Conservation (phyloP, 2,797 vertebrate genomes). For the Sebastes wilsoni region DNA sequence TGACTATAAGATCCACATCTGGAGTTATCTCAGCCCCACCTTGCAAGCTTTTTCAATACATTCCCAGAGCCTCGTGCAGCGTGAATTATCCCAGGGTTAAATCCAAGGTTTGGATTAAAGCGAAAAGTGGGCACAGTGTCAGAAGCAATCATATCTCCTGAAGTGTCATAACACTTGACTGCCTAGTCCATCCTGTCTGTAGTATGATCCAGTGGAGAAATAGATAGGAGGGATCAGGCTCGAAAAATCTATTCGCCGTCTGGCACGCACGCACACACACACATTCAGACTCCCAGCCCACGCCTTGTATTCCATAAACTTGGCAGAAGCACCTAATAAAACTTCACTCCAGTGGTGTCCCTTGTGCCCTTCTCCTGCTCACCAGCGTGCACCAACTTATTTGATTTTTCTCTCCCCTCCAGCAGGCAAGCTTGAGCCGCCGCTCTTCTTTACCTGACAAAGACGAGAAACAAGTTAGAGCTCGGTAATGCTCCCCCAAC, state of each 20-base stretch:
- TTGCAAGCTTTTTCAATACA: conserved; percentile 16
- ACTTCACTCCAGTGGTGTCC: conserved; percentile 70
- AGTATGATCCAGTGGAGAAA: conserved; percentile 57
- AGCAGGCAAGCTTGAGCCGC: conserved; percentile 36
- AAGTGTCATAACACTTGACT: conserved; percentile 68
- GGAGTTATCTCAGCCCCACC: conserved; percentile 7
- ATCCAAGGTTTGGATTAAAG: conserved; percentile 53
- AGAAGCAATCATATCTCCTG: conserved; percentile 52
- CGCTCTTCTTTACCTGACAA: conserved; percentile 51
- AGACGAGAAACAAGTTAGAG: conserved; percentile 38
- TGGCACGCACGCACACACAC: conserved; percentile 4
- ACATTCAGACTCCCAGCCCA: neutral
- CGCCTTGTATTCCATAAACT: conserved; percentile 64
- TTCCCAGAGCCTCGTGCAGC: neutral
- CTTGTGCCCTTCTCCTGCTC: conserved; percentile 70
- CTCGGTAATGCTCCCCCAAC: conserved; percentile 23
- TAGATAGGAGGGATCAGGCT: conserved; percentile 66
- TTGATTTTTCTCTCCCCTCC: conserved; percentile 41
- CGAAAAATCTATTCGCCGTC: conserved; percentile 55
- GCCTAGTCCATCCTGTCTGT: conserved; percentile 55
- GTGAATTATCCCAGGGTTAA: conserved; percentile 46
- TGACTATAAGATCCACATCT: conserved; percentile 4
- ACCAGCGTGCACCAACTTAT: conserved; percentile 57
- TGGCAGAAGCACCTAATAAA: conserved; percentile 69
- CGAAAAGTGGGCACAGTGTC: conserved; percentile 43